Percentiles rank a stretch among this genome's conserved stretches.
Conservation (phyloP, 2,888 invertebrate species). For the Nemoura dubitans region DNA sequence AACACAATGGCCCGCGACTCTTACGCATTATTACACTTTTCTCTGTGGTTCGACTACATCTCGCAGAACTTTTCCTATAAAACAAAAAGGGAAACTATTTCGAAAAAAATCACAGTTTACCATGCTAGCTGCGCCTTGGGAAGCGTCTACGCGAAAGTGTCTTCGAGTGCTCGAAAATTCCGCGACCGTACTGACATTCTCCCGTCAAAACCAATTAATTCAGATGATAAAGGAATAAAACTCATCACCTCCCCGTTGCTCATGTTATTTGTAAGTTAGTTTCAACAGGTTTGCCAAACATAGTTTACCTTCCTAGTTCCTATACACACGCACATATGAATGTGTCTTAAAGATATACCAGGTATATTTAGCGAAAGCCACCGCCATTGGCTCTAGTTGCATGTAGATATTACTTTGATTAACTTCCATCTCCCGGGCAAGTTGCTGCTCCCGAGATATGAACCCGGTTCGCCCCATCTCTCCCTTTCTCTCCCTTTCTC, state of each 20-base stretch:
- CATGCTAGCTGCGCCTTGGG: background rate
- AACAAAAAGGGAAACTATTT: background rate
- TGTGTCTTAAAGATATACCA: background rate
- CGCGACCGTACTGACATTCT: background rate
- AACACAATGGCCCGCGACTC: background rate
- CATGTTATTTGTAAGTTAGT: slow-evolving; percentile 12
- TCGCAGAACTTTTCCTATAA: background rate
- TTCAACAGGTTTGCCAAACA: background rate
- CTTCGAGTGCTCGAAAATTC: background rate
- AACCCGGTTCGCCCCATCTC: background rate
- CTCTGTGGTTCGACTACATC: background rate
- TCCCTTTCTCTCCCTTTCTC: background rate
- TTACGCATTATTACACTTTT: slow-evolving; percentile 12
- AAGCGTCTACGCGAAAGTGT: too few relatives aligned
- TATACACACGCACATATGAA: background rate
- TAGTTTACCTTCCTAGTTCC: too few relatives aligned
- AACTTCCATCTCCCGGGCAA: slow-evolving; percentile 8
- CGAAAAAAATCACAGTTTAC: background rate
- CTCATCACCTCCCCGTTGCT: background rate
- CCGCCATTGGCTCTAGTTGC: background rate
- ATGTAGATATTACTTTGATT: background rate
- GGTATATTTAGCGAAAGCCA: background rate
- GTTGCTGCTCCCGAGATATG: background rate
- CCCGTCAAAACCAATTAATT: background rate
- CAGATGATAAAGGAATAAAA: background rate